Conservation (phyloP, 2,888 invertebrate genomes). For the Diaphora mendica region DNA sequence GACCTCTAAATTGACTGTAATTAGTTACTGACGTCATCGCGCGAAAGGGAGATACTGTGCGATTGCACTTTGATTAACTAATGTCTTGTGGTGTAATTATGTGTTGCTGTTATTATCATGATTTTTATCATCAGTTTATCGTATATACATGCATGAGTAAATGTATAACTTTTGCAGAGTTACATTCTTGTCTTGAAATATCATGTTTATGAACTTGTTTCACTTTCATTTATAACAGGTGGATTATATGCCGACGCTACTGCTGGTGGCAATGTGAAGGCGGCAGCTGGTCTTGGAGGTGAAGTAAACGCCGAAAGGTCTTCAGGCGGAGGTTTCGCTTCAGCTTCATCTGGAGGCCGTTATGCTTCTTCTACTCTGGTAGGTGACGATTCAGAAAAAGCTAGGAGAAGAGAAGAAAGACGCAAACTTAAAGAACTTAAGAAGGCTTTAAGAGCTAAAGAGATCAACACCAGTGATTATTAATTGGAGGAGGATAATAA, state of each 20-base stretch:
- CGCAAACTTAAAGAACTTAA: constrained; percentile 57
- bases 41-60: background rate
- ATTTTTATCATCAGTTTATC: background rate
- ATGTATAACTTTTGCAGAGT: background rate
- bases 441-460: constrained; percentile 40
- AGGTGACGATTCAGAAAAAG: constrained; percentile 65
- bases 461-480: constrained; percentile 20
- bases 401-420: constrained; percentile 66
- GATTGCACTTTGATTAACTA: background rate
- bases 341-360: constrained; percentile 73
- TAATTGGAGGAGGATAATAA: constrained; percentile 29
- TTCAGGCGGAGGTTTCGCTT: constrained; percentile 74
- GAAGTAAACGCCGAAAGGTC: constrained; percentile 69
- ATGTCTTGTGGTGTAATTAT: background rate
- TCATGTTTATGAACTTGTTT: background rate
- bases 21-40: background rate
- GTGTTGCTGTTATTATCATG: background rate
- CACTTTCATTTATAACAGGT: constrained; percentile 60
- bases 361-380: constrained; percentile 72
- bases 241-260: constrained; percentile 87
- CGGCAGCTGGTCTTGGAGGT: constrained; percentile 85
- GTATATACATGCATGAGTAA: background rate
- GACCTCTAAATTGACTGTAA: background rate
- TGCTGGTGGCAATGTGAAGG: constrained; percentile 84
- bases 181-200: background rate